Evolutionary conservation across 2,888 invertebrate genomes (phyloP), one percentile per base, ranked within the genome.

Genomic region (Watsonalla cultraria): DNA sequence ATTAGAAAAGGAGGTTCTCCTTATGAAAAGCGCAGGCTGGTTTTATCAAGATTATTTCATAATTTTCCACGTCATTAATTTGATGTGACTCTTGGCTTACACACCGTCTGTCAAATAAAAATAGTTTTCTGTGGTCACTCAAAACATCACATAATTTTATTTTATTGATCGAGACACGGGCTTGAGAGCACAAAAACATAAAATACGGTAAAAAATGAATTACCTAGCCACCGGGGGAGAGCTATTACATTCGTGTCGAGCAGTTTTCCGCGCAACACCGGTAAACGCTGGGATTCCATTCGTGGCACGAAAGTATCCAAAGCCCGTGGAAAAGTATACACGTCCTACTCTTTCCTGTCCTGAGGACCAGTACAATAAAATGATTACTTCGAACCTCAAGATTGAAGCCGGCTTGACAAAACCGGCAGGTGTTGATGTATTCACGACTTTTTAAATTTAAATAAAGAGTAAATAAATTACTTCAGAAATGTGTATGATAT

Each of bases 221-320:
- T 70, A 79, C 59, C 61, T 86, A 39, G 77, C 83, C 14, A 72
- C 70, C 57, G 87, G 84, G 46, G 86, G 86, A 14, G 52, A 61
- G 54, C 60, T 86, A 9, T 66, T 72, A 7, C 74, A 69, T 24
- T 72, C 70, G 11, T 82, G 78, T 57, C 72, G 66, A 61, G 75
- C 71, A 2, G 47, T 70, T 42, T 87, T 81, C 57, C 85, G 70
- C 62, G 77, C 84, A 7, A 83, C 86, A 0, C 84, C 88, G 9
- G 66, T 76, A 7, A 72, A 72, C 49, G 54, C 62, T 0, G 66
- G 70, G 15, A 76, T 83, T 52, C 68, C 69, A 6, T 65, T 74
- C 42, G 50, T 56, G 46, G 56, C 68, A 42, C 60, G 57, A 13
- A 62, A 60, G 6, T 75, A 72, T 54, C 62, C 64, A 9, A 49